Evolutionary conservation across 2,888 invertebrate genomes (phyloP).

Genomic region (Leucophenga maculata): DNA sequence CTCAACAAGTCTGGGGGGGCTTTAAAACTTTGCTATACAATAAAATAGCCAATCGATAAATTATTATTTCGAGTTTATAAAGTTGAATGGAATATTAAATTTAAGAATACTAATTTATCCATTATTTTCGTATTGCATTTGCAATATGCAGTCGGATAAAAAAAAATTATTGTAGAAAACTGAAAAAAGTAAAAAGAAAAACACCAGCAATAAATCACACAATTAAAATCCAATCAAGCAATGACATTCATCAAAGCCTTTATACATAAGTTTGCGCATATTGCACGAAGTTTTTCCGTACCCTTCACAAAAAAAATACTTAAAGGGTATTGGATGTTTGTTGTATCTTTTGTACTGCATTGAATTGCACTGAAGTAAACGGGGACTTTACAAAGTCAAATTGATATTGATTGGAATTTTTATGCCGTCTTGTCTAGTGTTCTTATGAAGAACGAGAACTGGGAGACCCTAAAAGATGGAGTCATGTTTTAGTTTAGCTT

Average conservation of each 20-base stretch:
- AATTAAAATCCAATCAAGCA: slow-evolving; percentile 65
- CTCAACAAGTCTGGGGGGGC: too few species aligned
- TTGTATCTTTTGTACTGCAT: too few species aligned
- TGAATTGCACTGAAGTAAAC: too few species aligned
- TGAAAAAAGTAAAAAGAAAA: slow-evolving; percentile 15
- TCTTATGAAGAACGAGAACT: too few species aligned
- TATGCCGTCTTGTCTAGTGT: too few species aligned
- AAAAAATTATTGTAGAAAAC: background rate
- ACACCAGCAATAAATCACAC: slow-evolving; percentile 56
- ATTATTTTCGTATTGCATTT: slow-evolving; percentile 5
- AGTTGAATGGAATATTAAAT: background rate
- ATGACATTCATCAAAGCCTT: slow-evolving; percentile 48
- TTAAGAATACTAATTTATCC: slow-evolving; percentile 5
- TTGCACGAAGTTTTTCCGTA: background rate
- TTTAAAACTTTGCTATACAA: background rate
- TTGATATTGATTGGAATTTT: too few species aligned
- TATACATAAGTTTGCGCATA: background rate
- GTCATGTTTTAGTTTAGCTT: too few species aligned
- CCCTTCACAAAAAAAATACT: too few species aligned
- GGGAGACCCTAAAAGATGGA: too few species aligned
- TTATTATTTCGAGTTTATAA: background rate
- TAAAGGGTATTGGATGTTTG: too few species aligned
- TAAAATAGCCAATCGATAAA: background rate
- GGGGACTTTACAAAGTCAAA: too few species aligned
- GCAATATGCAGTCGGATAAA: background rate